Conservation (phyloP, 2,113 vertebrate genomes). For the Chroicocephalus ridibundus region DNA sequence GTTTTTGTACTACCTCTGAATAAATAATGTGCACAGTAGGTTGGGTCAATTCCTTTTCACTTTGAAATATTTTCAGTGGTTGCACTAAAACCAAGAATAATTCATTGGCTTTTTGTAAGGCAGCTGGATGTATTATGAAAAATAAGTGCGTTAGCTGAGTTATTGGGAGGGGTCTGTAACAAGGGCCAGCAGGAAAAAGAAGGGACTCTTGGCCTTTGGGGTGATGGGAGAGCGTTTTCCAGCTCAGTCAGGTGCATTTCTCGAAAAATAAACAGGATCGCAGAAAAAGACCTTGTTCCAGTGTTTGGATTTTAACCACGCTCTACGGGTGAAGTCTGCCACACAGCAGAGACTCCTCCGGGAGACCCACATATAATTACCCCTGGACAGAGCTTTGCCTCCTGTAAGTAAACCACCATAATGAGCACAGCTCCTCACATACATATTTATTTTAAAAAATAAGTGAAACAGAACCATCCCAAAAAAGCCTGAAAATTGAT, state of each 20-base stretch:
- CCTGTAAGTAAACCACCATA: neutral
- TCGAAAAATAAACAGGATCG: slow-evolving; percentile 5
- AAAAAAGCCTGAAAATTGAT: slow-evolving; percentile 63
- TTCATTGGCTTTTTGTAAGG: slow-evolving; percentile 63
- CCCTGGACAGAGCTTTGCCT: neutral
- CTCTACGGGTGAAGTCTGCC: neutral
- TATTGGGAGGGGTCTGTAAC: slow-evolving; percentile 1
- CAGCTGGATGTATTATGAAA: slow-evolving; percentile 33
- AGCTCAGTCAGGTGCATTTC: slow-evolving; percentile 49
- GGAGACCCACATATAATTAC: neutral
- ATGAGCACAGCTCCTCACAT: slow-evolving; percentile 36
- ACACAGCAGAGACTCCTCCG: neutral
- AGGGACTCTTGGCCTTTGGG: slow-evolving; percentile 39
- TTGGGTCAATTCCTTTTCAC: slow-evolving; percentile 73
- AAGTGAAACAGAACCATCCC: slow-evolving; percentile 46
- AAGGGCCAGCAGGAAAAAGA: neutral
- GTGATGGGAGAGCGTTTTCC: slow-evolving; percentile 53
- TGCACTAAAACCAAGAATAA: slow-evolving; percentile 67
- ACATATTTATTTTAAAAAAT: slow-evolving; percentile 54
- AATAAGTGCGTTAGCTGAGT: slow-evolving; percentile 47
- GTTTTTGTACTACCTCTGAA: slow-evolving; percentile 74
- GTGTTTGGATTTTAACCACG: neutral
- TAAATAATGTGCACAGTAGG: slow-evolving; percentile 74
- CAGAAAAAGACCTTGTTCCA: slow-evolving; percentile 7
- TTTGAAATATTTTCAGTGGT: slow-evolving; percentile 64